Evolutionary conservation across 1,140 invertebrate genomes (phyloP), one percentile per base, ranked within the genome.

Genomic region (Watersipora subatra): DNA sequence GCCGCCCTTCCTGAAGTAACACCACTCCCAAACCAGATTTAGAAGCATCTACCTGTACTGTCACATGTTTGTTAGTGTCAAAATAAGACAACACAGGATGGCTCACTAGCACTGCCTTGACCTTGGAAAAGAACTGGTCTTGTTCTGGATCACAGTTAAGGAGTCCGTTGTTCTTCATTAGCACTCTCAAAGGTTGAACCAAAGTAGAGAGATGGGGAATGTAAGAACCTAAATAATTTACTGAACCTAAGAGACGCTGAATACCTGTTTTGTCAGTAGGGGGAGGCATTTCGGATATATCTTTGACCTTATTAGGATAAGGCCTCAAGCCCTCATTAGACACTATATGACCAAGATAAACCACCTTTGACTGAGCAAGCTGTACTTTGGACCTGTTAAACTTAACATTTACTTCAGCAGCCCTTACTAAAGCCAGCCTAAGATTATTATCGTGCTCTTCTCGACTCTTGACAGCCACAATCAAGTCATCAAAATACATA

Each of bases 151-250:
- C 46, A 17, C 22, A 55, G 46, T 22, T 17, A 17, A 17, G 22
- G 71, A 57, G 17, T 70, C 72, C 26, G 83, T 69, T 1, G 73
- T 72, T 30, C 75, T 68, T 12, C 81, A 83, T 7, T 73, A 80
- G 69, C 70, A 78, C 2, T 70, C 69, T 46, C 77, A 72, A 17
- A 73, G 73, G 27, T 64, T 61, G 62, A 74, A 55, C 46, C 17
- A 17, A 17, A 17, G 17, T 17, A 71, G 62, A 25, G 73, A 30
- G 20, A 67, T 59, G n/a, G 20, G 67, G 66, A 22, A 61, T 28
- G 59, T 69, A 73, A 61, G 68, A 64, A 29, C 66, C 61, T 17
- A 74, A n/a, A 66, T 71, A n/a, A 74, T 17, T 70, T 70, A 0
- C 70, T 61, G 58, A 73, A 73, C 65, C n/a, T n/a, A n/a, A n/a